Base-by-base conservation (phyloP, 2,797 vertebrate species). In the Manis crassicaudata region DNA sequence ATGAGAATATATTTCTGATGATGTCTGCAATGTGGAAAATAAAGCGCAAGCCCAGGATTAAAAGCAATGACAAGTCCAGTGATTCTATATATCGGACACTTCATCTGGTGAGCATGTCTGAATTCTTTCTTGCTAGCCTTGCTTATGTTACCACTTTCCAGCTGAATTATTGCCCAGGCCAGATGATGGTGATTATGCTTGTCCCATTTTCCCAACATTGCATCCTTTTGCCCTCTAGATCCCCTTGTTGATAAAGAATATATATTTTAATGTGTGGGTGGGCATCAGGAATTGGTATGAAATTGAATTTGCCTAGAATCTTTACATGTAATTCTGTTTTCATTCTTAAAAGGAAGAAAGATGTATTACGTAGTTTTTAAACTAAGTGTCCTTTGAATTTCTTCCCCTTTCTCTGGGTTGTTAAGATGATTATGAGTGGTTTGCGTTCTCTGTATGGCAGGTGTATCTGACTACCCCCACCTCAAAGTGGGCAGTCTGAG, bases 21-120 rank as follows among this genome's bases (percentile, higher is more conserved):
- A 99, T 99, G 99, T 99, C 99, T 68, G 98, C 98, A 70, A 98
- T 99, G 95, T 99, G 99, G 99, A 98, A 98, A 98, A 99, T 98
- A 96, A 99, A 97, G 96, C 99, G 98, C 97, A 99, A 98, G 96
- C 56, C 97, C 93, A 98, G 97, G 93, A 90, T 54, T 0, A 96
- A 96, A 50, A 94, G 89, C 29, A 3, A 46, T 56, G 99, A 98
- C 97, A 98, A 98, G 97, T 98, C 99, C 0, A 98, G 99, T 2
- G 99, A 99, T 96, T 99, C 99, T 67, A 95, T 99, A 87, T 98
- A 99, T 98, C 99, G 98, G 97, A 98, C 99, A 96, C 99, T 99
- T 35, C 92, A 90, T 37, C 90, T 95, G 97, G 97, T 97, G 97
- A 97, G 97, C 93, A 7, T 4, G 43, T 73, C 40, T 76, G 52